A percentile compares a stretch with the other conserved stretches of the same genome.
Conservation (phyloP, 2,113 vertebrate species). For the Brachyhypopomus occidentalis region DNA sequence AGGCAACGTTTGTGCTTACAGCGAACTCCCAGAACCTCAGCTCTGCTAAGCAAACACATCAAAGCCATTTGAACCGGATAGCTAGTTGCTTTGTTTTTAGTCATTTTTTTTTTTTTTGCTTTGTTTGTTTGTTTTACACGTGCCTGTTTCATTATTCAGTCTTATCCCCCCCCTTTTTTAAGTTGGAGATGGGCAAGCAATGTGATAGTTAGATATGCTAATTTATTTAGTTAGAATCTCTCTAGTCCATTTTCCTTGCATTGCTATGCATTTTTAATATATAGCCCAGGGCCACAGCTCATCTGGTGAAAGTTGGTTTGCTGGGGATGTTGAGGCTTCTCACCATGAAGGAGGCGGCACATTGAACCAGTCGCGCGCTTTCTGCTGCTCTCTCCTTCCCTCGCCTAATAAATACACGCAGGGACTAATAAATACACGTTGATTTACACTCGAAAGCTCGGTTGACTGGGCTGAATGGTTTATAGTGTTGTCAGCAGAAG, state of each 20-base stretch:
- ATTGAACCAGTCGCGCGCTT: conserved; percentile 66
- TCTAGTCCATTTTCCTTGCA: conserved; percentile 91
- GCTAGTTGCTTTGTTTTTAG: conserved; percentile 31
- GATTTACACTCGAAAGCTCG: conserved; percentile 90
- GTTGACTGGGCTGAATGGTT: conserved; percentile 73
- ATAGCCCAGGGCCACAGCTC: conserved; percentile 89
- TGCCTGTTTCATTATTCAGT: conserved; percentile 71
- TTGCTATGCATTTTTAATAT: conserved; percentile 99
- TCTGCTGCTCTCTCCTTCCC: conserved; percentile 43
- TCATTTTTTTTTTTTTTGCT: conserved; percentile 58
- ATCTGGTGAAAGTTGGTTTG: conserved; percentile 88
- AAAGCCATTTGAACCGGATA: conserved; percentile 42
- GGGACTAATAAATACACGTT: conserved; percentile 78
- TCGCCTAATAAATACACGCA: conserved; percentile 72
- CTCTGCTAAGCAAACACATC: conserved; percentile 52
- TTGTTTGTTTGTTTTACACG: conserved; percentile 63
- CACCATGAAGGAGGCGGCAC: conserved; percentile 81
- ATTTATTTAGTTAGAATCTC: conserved; percentile 86
- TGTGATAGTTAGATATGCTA: conserved; percentile 82
- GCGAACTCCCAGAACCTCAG: conserved; percentile 30
- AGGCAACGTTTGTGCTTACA: not conserved
- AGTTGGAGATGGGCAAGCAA: conserved; percentile 58
- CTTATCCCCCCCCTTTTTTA: conserved; percentile 52
- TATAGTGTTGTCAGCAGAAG: conserved; percentile 65
- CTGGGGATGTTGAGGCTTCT: conserved; percentile 88